A percentile compares a stretch with the other conserved stretches of the same genome.
phyloP scores from a whole-genome alignment of 1,140 invertebrate genomes.

The Platorchestia sp. region DNA sequence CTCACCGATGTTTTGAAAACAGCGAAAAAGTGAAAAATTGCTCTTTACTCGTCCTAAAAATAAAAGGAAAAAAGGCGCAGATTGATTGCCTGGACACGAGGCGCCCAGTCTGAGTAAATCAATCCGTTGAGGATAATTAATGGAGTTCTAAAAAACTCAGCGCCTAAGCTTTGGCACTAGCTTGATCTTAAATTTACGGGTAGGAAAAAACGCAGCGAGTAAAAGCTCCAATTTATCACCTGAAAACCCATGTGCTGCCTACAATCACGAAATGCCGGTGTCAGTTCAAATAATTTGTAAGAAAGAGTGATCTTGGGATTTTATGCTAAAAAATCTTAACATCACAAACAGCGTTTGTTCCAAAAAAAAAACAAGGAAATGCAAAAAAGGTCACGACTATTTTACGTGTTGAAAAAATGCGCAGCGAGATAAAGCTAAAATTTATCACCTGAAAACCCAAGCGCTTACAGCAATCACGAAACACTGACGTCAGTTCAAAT shows the following conservation, averaged over 20 bases:
- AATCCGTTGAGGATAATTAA: conserved; percentile 33
- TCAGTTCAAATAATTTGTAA: background rate
- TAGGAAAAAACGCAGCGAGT: background rate
- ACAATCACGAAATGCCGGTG: background rate
- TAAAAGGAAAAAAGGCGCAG: background rate
- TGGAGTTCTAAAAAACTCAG: background rate
- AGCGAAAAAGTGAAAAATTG: background rate
- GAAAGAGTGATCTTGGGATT: background rate
- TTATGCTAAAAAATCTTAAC: background rate
- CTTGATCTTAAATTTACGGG: background rate
- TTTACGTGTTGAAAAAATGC: background rate
- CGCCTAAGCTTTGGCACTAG: background rate
- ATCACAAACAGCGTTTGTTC: background rate
- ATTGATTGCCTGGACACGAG: conserved; percentile 12
- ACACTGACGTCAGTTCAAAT: too few relatives aligned
- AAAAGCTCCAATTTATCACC: background rate
- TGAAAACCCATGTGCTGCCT: background rate
- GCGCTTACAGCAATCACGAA: too few relatives aligned
- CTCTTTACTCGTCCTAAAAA: background rate
- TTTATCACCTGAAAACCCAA: too few relatives aligned
- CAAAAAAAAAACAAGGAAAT: background rate
- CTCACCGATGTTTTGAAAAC: background rate
- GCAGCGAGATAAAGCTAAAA: too few relatives aligned
- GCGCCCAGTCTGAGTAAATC: background rate
- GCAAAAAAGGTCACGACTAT: background rate